Conservation (phyloP, 2,797 vertebrate genomes). For the Nothura maculosa region DNA sequence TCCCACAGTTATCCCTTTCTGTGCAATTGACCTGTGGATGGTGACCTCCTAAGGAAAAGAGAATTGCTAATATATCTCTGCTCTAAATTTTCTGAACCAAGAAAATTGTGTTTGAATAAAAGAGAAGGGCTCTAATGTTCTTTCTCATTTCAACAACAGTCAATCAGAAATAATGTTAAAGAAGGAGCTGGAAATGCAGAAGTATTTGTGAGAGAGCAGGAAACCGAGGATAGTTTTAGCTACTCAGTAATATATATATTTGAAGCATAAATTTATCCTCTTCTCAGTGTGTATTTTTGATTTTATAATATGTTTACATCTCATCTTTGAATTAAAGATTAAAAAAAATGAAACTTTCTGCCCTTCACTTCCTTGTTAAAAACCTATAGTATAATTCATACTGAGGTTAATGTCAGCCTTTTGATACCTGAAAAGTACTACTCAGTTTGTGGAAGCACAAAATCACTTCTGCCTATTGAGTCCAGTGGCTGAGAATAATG, state of each 20-base stretch:
- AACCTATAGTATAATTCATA: background rate
- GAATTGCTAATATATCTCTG: background rate
- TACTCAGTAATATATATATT: background rate
- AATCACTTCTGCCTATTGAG: slow-evolving; percentile 46
- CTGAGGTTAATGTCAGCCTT: background rate
- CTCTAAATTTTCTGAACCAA: background rate
- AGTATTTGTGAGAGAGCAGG: background rate
- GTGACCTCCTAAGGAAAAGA: background rate
- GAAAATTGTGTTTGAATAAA: background rate
- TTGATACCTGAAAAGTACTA: slow-evolving; percentile 29
- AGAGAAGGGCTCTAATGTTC: background rate
- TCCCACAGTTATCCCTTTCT: background rate
- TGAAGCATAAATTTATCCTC: background rate
- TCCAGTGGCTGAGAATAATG: slow-evolving; percentile 50
- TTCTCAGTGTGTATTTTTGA: background rate
- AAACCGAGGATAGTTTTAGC: background rate
- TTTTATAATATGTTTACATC: background rate
- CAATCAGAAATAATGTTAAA: background rate
- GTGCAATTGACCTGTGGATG: background rate
- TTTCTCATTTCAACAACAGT: background rate
- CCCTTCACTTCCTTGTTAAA: background rate
- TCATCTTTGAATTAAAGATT: background rate
- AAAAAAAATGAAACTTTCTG: background rate
- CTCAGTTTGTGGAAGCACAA: slow-evolving; percentile 12
- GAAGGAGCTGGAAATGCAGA: background rate